Conservation (phyloP, 2,113 vertebrate genomes). For the Cervus canadensis region DNA sequence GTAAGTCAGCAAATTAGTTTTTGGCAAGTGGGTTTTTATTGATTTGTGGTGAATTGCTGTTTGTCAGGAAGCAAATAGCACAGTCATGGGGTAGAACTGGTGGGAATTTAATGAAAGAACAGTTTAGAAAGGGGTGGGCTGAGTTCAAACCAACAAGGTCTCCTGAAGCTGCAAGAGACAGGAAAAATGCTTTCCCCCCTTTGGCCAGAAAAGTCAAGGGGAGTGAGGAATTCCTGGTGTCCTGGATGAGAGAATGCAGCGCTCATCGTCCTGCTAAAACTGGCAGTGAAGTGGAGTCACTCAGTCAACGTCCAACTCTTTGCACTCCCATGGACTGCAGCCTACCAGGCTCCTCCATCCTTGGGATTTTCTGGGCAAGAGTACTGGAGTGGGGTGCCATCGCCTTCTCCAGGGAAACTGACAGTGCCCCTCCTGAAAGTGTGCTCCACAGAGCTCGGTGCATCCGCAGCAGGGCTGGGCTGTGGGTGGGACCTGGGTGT, state of each 20-base stretch:
- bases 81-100: not conserved
- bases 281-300: not conserved
- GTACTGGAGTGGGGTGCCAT: not conserved
- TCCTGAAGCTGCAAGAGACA: not conserved
- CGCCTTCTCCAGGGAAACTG: not conserved
- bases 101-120: not conserved
- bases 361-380: not conserved
- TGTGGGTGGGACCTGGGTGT: not conserved
- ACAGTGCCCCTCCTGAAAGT: not conserved
- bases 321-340: fast-evolving
- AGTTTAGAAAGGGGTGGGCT: not conserved
- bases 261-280: too few species aligned
- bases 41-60: not conserved
- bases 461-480: not conserved
- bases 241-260: not conserved
- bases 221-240: not conserved
- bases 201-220: not conserved
- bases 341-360: not conserved
- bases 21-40: not conserved
- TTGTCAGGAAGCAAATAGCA: not conserved
- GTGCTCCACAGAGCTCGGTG: fast-evolving
- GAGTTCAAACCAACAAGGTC: not conserved
- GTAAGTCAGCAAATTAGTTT: not conserved
- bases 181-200: not conserved
- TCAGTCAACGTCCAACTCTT: fast-evolving